A percentile compares a stretch with the other conserved stretches of the same genome.
phyloP scores from a whole-genome alignment of 2,888 invertebrate genomes.

The Agrotis exclamationis region DNA sequence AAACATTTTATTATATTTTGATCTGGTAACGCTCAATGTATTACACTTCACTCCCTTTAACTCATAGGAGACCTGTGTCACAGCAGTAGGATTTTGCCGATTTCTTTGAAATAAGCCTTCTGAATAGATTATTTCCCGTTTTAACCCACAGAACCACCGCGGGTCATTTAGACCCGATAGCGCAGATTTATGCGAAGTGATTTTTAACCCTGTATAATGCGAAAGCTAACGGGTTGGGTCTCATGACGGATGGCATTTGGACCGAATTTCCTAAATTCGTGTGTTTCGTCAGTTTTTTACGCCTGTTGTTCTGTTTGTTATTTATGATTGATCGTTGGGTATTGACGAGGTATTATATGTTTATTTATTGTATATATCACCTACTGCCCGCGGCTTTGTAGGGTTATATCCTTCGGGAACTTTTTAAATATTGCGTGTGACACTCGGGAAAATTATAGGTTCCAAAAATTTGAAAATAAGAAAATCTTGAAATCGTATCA shows the following conservation, averaged over 20 bases:
- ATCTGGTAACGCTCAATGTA: no score
- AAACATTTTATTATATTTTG: no score
- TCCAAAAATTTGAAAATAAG: no score
- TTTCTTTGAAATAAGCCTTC: conserved; percentile 26
- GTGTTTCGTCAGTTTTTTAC: conserved; percentile 68
- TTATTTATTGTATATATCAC: neutral
- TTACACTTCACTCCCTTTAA: neutral
- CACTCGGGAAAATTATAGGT: no score
- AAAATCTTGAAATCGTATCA: no score
- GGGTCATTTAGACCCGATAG: conserved; percentile 87
- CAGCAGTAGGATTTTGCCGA: neutral
- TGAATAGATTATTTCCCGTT: conserved; percentile 2
- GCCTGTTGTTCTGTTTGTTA: conserved; percentile 68
- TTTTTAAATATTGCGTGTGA: no score
- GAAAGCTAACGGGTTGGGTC: conserved; percentile 75
- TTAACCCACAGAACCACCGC: conserved; percentile 76
- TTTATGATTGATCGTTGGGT: conserved; percentile 56
- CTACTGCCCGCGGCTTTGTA: no score
- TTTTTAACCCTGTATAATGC: conserved; percentile 87
- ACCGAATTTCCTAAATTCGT: conserved; percentile 65
- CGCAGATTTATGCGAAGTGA: conserved; percentile 87
- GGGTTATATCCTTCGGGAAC: no score
- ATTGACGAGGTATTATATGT: conserved; percentile 34
- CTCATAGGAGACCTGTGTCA: neutral
- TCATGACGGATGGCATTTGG: conserved; percentile 66